Conservation (phyloP, 2,888 invertebrate species). For the Melinaea menophilus region DNA sequence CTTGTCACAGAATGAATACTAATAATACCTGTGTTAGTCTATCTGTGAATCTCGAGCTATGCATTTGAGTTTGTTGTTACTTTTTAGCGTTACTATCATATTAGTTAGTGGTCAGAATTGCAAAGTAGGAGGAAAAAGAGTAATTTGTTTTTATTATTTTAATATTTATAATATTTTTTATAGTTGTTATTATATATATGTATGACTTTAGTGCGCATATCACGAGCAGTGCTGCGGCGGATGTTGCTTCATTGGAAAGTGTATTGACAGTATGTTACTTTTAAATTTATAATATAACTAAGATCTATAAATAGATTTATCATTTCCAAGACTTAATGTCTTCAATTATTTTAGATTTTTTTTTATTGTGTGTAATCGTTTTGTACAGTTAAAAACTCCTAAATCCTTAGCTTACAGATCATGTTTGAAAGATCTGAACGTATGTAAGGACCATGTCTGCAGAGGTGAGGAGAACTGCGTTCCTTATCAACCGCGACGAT, state of each 20-base stretch:
- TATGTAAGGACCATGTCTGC: conserved; percentile 57
- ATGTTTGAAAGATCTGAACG: conserved; percentile 50
- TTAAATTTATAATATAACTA: not conserved
- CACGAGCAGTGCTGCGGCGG: conserved; percentile 79
- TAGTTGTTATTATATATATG: not conserved
- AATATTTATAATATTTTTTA: not conserved
- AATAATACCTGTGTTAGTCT: conserved; percentile 12
- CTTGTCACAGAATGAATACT: conserved; percentile 7
- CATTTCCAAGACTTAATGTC: too few species aligned
- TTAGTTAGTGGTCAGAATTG: conserved; percentile 54
- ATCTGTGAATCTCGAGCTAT: conserved; percentile 19
- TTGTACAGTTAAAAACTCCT: not conserved
- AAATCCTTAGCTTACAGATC: conserved; percentile 55
- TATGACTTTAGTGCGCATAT: conserved; percentile 60
- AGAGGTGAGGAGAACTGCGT: conserved; percentile 58
- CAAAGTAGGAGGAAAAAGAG: conserved; percentile 59
- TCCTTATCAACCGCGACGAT: conserved; percentile 54
- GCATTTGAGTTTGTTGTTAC: conserved; percentile 32
- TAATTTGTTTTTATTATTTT: conserved; percentile 33
- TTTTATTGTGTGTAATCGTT: too few species aligned
- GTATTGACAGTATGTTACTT: conserved; percentile 72
- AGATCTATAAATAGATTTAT: not conserved
- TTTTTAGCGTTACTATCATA: conserved; percentile 34
- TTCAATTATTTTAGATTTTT: too few species aligned
- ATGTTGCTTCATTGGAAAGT: conserved; percentile 73